Evolutionary conservation across 2,113 vertebrate genomes (phyloP).

Genomic region (Petaurus breviceps): DNA sequence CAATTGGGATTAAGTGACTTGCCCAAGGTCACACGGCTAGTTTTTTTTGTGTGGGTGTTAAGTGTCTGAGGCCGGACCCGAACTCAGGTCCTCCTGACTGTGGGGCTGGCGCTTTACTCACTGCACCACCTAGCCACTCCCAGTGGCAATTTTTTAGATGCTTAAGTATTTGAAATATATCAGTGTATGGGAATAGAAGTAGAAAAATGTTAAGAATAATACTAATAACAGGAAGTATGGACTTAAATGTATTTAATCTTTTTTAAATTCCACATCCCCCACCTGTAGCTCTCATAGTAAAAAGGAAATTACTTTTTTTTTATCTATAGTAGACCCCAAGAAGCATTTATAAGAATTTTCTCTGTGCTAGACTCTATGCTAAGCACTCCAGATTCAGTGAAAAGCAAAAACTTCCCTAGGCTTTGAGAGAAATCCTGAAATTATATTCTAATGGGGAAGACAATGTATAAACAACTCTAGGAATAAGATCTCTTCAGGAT

Average conservation of each 20-base stretch:
- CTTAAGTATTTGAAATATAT: background rate
- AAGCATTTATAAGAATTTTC: background rate
- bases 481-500: no score
- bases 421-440: background rate
- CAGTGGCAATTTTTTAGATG: background rate
- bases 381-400: background rate
- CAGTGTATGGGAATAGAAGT: background rate
- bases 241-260: background rate
- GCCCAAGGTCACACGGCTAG: no score
- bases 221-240: no score
- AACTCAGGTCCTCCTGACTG: no score
- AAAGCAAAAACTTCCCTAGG: background rate
- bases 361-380: background rate
- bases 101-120: no score
- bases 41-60: no score
- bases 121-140: no score
- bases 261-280: background rate
- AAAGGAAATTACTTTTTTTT: background rate
- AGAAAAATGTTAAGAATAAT: background rate
- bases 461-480: no score
- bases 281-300: background rate
- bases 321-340: background rate
- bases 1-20: no score
- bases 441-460: background rate
- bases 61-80: no score